Base-by-base conservation (phyloP, 37 sponge, comb jelly and placozoan species). In the Mnemiopsis leidyi region DNA sequence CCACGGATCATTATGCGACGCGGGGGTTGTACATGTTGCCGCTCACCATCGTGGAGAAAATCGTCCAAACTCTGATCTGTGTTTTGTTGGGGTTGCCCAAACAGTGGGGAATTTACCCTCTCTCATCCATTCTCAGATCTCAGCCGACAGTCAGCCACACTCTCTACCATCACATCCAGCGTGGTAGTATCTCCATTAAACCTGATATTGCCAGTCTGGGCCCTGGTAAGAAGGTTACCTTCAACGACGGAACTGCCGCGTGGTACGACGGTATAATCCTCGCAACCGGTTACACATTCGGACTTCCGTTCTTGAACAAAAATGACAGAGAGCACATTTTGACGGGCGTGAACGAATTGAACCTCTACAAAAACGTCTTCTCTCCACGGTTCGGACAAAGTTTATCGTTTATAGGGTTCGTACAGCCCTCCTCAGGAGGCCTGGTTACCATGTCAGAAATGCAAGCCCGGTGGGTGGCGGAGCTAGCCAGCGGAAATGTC, bases 391-490 rank as follows among this genome's bases (percentile, higher is more conserved):
- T 93, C 23, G 98, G 96, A 34, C 96, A 95, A 0, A 88, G 94
- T 23, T 68, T 97, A 75, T 96, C 95, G 0, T 95, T 96, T 82
- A 76, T 97, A 35, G 98, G 98, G 24, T 94, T 93, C 32, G 96
- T 95, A 0, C 94, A 96, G 0, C 98, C 98, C n/a, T 76, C 95
- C 0, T 94, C 94, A 35, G 97, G 97, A 0, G 93, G 96, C 1
- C 95, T 93, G 32, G 26, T 85, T 28, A 92, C 94, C 36, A 94
- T 95, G 67, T 92, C 96, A 28, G 98, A 97, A 93, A 75, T 96
- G 31, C 98, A 97, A 93, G 82, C 95, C 23, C 85, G 98, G 92
- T 96, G 96, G 96, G 93, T 93, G 25, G 96, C 96, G 0, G 94
- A 95, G 92, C 93, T 97, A 30, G 96, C 92, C 93, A 69, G 94